A percentile compares a stretch with the other conserved stretches of the same genome.
These are phyloP conservation scores for Colletes collaris DNA, from an alignment of 2,888 invertebrate genomes.

Conservation along the genomic window DNA sequence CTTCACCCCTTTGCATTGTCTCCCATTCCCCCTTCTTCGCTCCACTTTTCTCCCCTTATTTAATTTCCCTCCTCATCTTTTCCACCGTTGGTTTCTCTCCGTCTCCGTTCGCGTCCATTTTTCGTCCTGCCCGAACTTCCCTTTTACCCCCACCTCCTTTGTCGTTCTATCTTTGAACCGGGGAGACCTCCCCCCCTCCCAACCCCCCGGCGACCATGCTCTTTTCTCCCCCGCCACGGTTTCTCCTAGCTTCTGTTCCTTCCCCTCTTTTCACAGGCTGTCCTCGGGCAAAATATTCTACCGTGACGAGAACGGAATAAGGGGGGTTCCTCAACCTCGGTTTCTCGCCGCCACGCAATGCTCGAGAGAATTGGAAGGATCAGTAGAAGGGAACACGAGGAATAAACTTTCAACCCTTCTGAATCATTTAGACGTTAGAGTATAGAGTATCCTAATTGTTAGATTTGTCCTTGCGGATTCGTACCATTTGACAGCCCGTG, in stretches of 20 bases:
- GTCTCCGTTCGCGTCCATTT: neutral
- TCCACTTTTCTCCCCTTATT: constrained; percentile 15
- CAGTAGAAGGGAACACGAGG: neutral
- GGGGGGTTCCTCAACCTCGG: constrained; percentile 28
- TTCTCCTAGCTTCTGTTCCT: neutral
- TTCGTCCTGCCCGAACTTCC: neutral
- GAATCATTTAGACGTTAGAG: neutral
- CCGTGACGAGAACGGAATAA: constrained; percentile 15
- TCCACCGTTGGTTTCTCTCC: constrained; percentile 3
- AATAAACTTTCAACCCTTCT: neutral
- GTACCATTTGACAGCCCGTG: constrained; percentile 28
- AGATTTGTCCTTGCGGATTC: constrained; percentile 10
- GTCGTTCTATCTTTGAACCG: constrained; percentile 1
- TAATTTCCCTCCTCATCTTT: constrained; percentile 22
- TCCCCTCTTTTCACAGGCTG: neutral
- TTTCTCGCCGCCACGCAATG: constrained; percentile 13
- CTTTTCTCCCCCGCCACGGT: neutral
- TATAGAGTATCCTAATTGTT: no score
- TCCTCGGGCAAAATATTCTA: constrained; percentile 33
- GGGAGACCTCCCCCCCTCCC: no score
- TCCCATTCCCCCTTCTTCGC: neutral
- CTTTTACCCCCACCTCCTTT: neutral
- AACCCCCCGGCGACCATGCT: neutral
- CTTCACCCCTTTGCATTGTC: neutral
- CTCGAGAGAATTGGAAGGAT: constrained; percentile 18